phyloP scores from a whole-genome alignment of 2,113 vertebrate genomes.

The Ammospiza caudacuta region DNA sequence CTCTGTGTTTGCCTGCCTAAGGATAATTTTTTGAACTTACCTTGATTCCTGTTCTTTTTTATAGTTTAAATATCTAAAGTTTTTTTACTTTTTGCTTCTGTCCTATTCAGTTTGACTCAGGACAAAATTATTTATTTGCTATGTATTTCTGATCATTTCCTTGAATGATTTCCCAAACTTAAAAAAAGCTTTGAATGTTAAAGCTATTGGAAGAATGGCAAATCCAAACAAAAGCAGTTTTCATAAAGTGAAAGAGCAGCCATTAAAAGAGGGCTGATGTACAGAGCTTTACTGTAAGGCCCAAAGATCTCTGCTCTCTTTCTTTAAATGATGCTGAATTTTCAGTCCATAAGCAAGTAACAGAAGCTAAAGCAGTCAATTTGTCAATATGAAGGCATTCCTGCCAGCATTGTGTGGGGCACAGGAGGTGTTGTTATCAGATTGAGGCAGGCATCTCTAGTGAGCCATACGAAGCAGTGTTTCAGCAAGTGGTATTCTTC shows the following conservation, averaged over 20 bases:
- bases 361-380: not conserved
- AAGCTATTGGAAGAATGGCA: not conserved
- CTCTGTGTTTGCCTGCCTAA: not conserved
- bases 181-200: not conserved
- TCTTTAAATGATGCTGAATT: not conserved
- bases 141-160: not conserved
- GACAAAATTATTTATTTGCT: not conserved
- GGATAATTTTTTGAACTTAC: not conserved
- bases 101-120: not conserved
- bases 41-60: not conserved
- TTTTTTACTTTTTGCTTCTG: not conserved
- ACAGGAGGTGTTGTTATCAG: not conserved
- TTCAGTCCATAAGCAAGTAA: slow-evolving; percentile 6
- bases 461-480: accelerated
- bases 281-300: not conserved
- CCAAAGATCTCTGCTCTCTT: not conserved
- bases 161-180: not conserved
- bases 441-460: not conserved
- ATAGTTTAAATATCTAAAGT: not conserved
- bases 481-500: not conserved
- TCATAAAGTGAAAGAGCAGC: not conserved
- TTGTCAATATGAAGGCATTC: slow-evolving; percentile 1
- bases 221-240: not conserved
- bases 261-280: not conserved
- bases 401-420: not conserved